Conservation (phyloP, 1,140 invertebrate species). For the Galendromus occidentalis region DNA sequence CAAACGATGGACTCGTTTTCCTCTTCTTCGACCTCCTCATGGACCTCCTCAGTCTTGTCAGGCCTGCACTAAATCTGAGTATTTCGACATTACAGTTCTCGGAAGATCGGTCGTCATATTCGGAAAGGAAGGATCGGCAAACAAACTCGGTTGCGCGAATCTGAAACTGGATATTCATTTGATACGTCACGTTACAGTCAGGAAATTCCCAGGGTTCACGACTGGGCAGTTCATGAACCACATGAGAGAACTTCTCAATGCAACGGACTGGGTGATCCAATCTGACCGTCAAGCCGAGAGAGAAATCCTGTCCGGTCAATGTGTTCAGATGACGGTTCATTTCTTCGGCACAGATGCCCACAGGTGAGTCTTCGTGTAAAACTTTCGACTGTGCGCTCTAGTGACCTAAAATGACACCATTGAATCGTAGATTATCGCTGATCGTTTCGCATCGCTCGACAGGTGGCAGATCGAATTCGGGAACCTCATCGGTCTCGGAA, state of each 20-base stretch:
- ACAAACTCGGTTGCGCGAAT: conserved; percentile 68
- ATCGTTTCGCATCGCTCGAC: not conserved
- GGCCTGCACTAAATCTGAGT: conserved; percentile 23
- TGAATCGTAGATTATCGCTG: not conserved
- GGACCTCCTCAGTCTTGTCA: not conserved
- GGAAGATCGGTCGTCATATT: conserved; percentile 68
- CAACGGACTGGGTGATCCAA: conserved; percentile 66
- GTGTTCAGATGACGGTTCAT: conserved; percentile 67
- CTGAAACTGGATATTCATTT: conserved; percentile 74
- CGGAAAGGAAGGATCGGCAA: conserved; percentile 43
- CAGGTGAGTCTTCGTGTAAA: conserved; percentile 1
- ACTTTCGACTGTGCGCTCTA: not conserved
- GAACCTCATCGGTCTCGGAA: conserved; percentile 23
- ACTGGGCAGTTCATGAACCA: conserved; percentile 59
- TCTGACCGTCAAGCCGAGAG: conserved; percentile 60
- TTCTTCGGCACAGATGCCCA: conserved; percentile 42
- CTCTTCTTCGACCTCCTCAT: not conserved
- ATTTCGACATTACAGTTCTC: conserved; percentile 48
- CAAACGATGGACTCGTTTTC: not conserved
- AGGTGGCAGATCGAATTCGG: conserved; percentile 21
- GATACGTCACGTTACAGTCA: conserved; percentile 67
- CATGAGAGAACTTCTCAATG: conserved; percentile 53
- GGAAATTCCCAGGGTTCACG: conserved; percentile 64
- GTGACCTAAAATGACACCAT: not conserved
- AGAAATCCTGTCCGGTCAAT: conserved; percentile 49